A percentile compares a stretch with the other conserved stretches of the same genome.
Conservation (phyloP, 1,140 invertebrate genomes). For the Eufriesea mexicana region DNA sequence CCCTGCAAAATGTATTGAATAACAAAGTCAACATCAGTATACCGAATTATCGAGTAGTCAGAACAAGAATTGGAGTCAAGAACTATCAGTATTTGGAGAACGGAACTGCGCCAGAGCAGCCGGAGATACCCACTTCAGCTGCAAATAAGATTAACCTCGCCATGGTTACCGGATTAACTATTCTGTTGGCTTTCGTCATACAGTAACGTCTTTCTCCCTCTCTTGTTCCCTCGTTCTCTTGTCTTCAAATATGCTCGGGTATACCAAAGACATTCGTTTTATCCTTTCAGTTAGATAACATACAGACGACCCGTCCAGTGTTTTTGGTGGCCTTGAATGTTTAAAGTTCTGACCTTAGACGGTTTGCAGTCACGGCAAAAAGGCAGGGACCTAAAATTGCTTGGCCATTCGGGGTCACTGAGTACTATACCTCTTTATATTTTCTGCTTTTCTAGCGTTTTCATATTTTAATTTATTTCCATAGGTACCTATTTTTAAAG, state of each 20-base stretch:
- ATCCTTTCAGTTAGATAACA: background rate
- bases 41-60: constrained; percentile 85
- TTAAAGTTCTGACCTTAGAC: background rate
- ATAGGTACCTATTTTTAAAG: background rate
- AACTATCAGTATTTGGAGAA: constrained; percentile 85
- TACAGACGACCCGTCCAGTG: background rate
- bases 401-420: background rate
- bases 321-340: constrained; percentile 14
- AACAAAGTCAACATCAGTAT: constrained; percentile 81
- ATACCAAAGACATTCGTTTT: constrained; percentile 35
- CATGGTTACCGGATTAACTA: constrained; percentile 1
- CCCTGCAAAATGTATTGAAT: constrained; percentile 85
- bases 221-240: constrained; percentile 1
- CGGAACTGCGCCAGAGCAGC: constrained; percentile 71
- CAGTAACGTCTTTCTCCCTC: constrained; percentile 34
- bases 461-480: background rate
- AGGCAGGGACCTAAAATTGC: background rate
- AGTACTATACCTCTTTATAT: no score
- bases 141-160: constrained; percentile 55
- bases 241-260: background rate
- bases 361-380: background rate
- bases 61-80: constrained; percentile 82
- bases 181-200: constrained; percentile 33
- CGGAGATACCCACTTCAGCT: constrained; percentile 72
- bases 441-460: background rate